phyloP scores from a whole-genome alignment of 2,797 vertebrate species.

The Florisuga fusca region DNA sequence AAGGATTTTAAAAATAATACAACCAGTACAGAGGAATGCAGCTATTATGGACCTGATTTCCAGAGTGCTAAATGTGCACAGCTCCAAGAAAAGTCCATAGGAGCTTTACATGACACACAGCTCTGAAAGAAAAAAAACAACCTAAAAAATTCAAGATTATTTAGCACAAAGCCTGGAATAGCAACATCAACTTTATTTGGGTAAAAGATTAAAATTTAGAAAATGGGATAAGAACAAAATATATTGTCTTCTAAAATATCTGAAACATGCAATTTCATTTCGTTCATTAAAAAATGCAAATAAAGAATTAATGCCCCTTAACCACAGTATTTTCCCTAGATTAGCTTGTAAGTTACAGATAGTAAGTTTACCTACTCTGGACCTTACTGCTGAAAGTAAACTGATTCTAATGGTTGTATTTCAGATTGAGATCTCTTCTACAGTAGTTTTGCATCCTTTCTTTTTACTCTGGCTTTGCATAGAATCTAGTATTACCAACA shows the following conservation, averaged over 20 bases:
- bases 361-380: constrained; percentile 51
- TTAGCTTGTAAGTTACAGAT: constrained; percentile 74
- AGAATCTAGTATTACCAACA: constrained; percentile 65
- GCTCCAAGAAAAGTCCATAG: neutral
- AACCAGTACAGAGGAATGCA: neutral
- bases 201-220: neutral
- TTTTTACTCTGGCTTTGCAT: constrained; percentile 72
- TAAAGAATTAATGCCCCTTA: constrained; percentile 39
- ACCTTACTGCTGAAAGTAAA: constrained; percentile 69
- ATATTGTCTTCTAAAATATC: neutral
- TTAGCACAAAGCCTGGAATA: neutral
- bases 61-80: neutral
- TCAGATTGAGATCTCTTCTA: constrained; percentile 62
- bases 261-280: neutral
- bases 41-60: neutral
- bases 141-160: neutral
- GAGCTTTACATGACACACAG: neutral
- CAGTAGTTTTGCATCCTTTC: constrained; percentile 70
- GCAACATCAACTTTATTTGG: neutral
- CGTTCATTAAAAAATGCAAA: constrained; percentile 60
- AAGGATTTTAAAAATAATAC: constrained; percentile 3
- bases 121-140: neutral
- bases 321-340: constrained; percentile 57
- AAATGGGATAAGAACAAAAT: neutral
- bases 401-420: constrained; percentile 57